phyloP scores from a whole-genome alignment of 2,888 invertebrate genomes.

The Cartodere bifasciata region DNA sequence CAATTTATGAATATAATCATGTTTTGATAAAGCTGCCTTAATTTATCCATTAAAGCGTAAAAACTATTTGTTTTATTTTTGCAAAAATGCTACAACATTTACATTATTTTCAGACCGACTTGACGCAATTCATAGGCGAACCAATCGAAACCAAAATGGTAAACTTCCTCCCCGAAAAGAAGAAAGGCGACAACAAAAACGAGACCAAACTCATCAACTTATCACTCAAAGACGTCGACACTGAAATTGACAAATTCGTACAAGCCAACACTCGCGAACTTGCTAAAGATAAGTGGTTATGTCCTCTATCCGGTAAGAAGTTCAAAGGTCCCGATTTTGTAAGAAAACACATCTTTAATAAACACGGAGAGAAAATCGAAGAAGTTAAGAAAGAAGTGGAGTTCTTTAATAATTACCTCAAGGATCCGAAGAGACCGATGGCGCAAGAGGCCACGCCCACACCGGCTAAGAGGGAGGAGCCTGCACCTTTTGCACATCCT shows the following conservation, averaged over 20 bases:
- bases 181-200: constrained; percentile 55
- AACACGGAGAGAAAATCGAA: constrained; percentile 92
- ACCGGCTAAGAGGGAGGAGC: constrained; percentile 36
- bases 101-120: constrained; percentile 42
- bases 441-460: constrained; percentile 65
- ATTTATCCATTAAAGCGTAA: too few relatives aligned
- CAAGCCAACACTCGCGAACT: constrained; percentile 93
- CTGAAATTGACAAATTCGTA: constrained; percentile 88
- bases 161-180: constrained; percentile 70
- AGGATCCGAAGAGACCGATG: constrained; percentile 89
- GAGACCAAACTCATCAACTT: constrained; percentile 30
- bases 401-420: constrained; percentile 93
- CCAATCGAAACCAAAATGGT: constrained; percentile 85
- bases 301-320: constrained; percentile 96
- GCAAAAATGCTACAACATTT: too few relatives aligned
- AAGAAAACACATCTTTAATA: constrained; percentile 95
- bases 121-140: constrained; percentile 61
- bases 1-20: too few relatives aligned
- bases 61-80: too few relatives aligned
- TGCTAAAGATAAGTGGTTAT: constrained; percentile 97
- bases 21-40: too few relatives aligned
- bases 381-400: constrained; percentile 94
- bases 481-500: constrained; percentile 32
- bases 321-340: constrained; percentile 99
- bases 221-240: constrained; percentile 40